A percentile compares a stretch with the other conserved stretches of the same genome.
phyloP scores from a whole-genome alignment of 1,140 invertebrate genomes.

The Heliconius melpomene region DNA sequence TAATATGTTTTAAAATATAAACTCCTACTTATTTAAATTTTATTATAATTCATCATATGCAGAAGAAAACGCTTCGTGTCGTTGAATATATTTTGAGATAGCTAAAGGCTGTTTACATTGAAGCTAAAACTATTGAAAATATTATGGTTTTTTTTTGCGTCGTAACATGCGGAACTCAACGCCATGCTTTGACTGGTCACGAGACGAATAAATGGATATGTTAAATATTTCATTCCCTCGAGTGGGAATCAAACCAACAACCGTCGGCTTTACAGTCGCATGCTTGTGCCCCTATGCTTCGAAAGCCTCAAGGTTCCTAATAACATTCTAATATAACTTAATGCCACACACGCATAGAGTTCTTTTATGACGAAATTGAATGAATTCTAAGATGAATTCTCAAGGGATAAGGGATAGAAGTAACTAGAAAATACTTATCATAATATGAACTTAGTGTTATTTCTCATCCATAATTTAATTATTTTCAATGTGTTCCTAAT shows the following conservation, averaged over 20 bases:
- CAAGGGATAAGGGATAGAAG: neutral
- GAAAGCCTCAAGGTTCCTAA: neutral
- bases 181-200: no score
- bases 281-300: no score
- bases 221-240: no score
- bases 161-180: no score
- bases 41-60: constrained; percentile 8
- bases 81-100: constrained; percentile 21
- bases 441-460: neutral
- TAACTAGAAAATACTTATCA: neutral
- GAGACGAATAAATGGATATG: no score
- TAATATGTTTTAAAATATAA: neutral
- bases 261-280: no score
- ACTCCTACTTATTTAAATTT: constrained; percentile 4
- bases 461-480: no score
- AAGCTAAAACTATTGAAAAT: neutral
- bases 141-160: neutral
- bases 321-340: neutral
- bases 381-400: neutral
- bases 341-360: neutral
- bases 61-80: constrained; percentile 23
- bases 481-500: no score
- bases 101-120: neutral
- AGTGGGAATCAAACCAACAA: no score
- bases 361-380: neutral